Base-by-base conservation (phyloP, 2,797 vertebrate species). In the Chelidonichthys spinosus region DNA sequence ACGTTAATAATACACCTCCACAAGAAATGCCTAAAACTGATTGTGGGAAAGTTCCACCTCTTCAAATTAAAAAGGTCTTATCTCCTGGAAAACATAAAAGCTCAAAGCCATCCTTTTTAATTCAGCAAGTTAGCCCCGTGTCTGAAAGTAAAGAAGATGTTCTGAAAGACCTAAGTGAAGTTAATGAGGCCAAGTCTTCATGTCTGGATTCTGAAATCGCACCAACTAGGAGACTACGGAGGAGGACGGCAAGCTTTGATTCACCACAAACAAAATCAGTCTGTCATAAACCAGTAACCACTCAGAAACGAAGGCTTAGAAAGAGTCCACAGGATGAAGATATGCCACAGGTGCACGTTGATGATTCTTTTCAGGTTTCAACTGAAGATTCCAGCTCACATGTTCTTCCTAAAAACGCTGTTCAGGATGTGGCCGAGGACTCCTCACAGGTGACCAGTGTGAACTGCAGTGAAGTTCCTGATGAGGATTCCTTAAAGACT, bases 11-110 rank as follows among this genome's bases (percentile, higher is more conserved):
- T 90, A 63, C 69, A 0, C 65, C 79, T 63, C 65, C 76, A 17
- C 87, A 90, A 72, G 92, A 92, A 74, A 65, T 72, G 2, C 63
- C 71, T 35, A 90, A 88, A 81, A 80, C n/a, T 0, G 92, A 92
- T 33, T 73, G 63, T 1, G 90, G 58, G 39, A 93, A 95, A 86
- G 76, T 92, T 44, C 94, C 93, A 37, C 93, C 94, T n/a, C 91
- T 95, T 79, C 94, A 95, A 82, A 94, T 95, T 46, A 95, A 95
- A 84, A 93, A 95, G 70, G 92, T 95, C 25, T 94, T 93, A 14
- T 95, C 94, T 67, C 95, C 95, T 15, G 90, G 91, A 43, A 95
- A 94, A 85, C 89, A 82, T 60, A 93, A 90, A 85, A 93, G 90
- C 76, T 92, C 92, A 63, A 95, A 95, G 81, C 93, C 93, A 7